These are phyloP conservation scores for Felis chaus DNA, from an alignment of 2,113 vertebrate species.

Conservation along the genomic window DNA sequence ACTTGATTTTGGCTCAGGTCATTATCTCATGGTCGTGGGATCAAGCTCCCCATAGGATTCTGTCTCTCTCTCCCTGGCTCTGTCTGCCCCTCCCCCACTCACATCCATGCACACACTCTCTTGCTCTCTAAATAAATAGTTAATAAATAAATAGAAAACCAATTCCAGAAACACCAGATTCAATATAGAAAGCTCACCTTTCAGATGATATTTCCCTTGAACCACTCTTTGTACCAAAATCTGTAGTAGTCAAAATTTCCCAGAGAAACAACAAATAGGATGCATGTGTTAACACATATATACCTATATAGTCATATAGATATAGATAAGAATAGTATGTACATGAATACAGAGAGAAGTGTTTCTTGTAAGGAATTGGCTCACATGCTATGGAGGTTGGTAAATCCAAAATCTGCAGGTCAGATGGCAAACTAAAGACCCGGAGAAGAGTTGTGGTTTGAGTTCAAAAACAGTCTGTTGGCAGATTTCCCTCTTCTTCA, in stretches of 20 bases:
- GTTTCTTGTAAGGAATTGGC: not conserved
- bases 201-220: not conserved
- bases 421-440: not conserved
- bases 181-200: not conserved
- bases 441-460: not conserved
- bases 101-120: too few relatives aligned
- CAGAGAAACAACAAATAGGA: not conserved
- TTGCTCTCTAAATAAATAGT: too few relatives aligned
- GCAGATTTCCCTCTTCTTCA: not conserved
- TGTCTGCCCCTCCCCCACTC: too few relatives aligned
- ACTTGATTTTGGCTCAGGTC: too few relatives aligned
- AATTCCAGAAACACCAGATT: not conserved
- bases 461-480: not conserved
- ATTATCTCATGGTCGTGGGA: too few relatives aligned
- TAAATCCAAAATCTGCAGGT: not conserved
- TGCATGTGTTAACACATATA: not conserved
- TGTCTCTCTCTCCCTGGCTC: too few relatives aligned
- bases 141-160: not conserved
- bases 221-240: not conserved
- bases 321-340: not conserved
- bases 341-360: not conserved
- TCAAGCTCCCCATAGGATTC: too few relatives aligned
- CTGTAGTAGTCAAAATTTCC: not conserved
- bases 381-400: accelerated
- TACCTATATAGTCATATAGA: not conserved